phyloP scores from a whole-genome alignment of 2,113 vertebrate species.

The Stegostoma tigrinum region DNA sequence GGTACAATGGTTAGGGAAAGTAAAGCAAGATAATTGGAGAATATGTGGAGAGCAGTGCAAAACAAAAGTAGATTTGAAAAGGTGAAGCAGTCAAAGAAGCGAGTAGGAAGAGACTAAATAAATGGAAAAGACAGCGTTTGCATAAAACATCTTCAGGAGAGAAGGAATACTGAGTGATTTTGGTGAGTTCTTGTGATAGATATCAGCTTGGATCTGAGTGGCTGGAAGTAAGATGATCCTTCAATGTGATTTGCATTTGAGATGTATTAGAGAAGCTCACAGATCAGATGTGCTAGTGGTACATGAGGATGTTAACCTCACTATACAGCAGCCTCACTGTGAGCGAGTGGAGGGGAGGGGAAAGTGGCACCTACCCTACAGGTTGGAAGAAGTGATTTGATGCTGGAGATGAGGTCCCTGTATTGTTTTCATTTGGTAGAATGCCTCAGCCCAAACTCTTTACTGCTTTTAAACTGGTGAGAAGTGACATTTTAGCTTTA shows the following conservation, averaged over 20 bases:
- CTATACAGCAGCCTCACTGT: neutral
- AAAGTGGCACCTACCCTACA: neutral
- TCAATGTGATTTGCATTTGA: neutral
- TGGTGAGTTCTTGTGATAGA: neutral
- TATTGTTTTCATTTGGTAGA: neutral
- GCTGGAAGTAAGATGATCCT: neutral
- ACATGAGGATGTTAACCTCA: neutral
- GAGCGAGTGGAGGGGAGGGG: neutral
- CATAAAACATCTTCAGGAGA: neutral
- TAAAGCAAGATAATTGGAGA: neutral
- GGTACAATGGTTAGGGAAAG: neutral
- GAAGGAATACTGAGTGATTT: neutral
- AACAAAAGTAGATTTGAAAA: too few relatives aligned
- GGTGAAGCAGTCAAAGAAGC: neutral
- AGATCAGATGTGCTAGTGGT: neutral
- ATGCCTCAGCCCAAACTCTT: neutral
- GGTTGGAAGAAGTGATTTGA: neutral
- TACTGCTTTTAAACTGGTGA: neutral
- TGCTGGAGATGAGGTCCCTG: neutral
- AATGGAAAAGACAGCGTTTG: neutral
- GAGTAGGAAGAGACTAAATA: neutral
- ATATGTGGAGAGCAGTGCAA: neutral
- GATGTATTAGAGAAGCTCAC: neutral
- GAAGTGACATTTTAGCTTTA: neutral
- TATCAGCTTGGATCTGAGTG: neutral